Evolutionary conservation across 2,797 vertebrate species (phyloP), one percentile per base, ranked within the genome.

Genomic region (Peromyscus eremicus): DNA sequence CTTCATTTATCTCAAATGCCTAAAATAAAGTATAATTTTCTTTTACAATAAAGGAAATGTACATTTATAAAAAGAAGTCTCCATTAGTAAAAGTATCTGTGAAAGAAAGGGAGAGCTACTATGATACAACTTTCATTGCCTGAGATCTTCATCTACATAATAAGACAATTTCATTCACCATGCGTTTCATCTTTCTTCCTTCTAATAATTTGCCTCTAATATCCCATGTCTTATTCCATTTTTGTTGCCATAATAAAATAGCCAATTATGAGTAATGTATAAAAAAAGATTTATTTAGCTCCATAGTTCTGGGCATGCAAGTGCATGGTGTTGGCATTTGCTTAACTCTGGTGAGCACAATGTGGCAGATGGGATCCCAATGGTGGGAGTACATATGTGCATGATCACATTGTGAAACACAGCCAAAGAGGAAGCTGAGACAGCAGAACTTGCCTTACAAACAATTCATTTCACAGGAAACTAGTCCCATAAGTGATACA

Each of bases 21-120:
- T 81, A 96, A 93, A 95, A 89, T 84, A 84, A 95, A 75, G 29
- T 43, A 75, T 64, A 80, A 83, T 55, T 62, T 93, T 57, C 25
- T 73, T 46, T 62, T 90, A 49, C 84, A 81, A 52, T 81, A 94
- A 87, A 82, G 37, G 49, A 73, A 91, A 91, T 82, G 71, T 34
- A 68, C 46, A 40, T 87, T 81, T 94, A 66, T 91, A 82, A 91
- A 68, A 70, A 21, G n/a, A 91, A 91, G 75, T 66, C 25, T 93
- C 90, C 46, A 95, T 94, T 94, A 60, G 32, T 83, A 88, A 82
- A 91, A 17, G 9, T 91, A 43, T 92, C 49, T 77, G 11, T 83
- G 40, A 17, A 64, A 83, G 40, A 34, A 75, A 94, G 60, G 91
- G 43, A 95, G 68, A 25, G 7, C 21, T 91, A 71, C 62, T 77